Percentiles rank a stretch among this genome's conserved stretches.
These are phyloP conservation scores for Chrysemys picta DNA, from an alignment of 2,113 vertebrate genomes.

Conservation along the genomic window DNA sequence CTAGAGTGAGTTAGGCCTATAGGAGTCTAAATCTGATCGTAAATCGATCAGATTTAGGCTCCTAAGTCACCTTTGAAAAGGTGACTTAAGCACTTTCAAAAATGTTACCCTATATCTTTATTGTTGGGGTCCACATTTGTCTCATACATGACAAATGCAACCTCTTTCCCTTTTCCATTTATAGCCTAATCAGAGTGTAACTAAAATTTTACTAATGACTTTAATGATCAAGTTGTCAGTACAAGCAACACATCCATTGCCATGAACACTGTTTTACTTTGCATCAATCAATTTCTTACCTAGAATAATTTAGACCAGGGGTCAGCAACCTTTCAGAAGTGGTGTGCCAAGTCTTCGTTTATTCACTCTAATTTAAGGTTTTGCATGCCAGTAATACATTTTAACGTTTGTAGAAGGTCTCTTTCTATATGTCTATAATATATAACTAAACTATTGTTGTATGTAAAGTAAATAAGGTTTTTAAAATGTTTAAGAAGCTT, in stretches of 20 bases:
- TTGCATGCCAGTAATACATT: too few relatives aligned
- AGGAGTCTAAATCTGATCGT: not conserved
- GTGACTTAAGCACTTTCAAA: not conserved
- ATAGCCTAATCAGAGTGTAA: conserved; percentile 11
- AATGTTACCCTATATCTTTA: not conserved
- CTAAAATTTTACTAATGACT: conserved; percentile 60
- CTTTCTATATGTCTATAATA: too few relatives aligned
- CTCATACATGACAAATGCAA: not conserved
- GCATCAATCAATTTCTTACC: conserved; percentile 63
- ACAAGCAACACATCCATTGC: conserved; percentile 57
- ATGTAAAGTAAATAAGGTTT: too few relatives aligned
- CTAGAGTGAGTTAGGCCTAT: not conserved
- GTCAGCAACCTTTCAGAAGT: too few relatives aligned
- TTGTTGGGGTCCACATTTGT: not conserved
- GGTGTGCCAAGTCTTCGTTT: too few relatives aligned
- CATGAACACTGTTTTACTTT: conserved; percentile 71
- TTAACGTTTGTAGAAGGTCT: too few relatives aligned
- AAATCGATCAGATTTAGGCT: not conserved
- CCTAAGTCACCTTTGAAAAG: not conserved
- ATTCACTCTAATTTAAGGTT: too few relatives aligned
- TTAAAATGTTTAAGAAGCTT: too few relatives aligned
- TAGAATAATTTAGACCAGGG: conserved; percentile 2
- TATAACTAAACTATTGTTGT: too few relatives aligned
- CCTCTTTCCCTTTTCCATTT: conserved; percentile 43
- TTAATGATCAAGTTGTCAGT: conserved; percentile 75